Base-by-base conservation (phyloP, 2,797 vertebrate genomes). In the Heteromormyrus szaboi region DNA sequence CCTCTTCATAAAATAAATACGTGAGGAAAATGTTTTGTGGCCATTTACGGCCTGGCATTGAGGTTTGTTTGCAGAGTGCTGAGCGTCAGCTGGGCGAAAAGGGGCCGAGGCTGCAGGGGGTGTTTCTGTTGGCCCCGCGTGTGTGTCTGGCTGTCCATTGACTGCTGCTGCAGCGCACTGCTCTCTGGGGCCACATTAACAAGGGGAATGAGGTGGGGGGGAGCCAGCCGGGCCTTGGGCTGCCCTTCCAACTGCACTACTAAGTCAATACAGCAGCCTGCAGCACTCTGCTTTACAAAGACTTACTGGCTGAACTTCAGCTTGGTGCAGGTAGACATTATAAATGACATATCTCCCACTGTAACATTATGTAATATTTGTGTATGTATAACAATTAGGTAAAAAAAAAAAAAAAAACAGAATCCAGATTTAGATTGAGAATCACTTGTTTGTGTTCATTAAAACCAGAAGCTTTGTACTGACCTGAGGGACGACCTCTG, bases 101-200 rank as follows among this genome's bases (percentile, higher is more conserved):
- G 3, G 87, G 46, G 41, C 2, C n/a, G 14, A 14, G 44, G 17
- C 51, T 11, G 53, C 4, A 19, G 87, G 68, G 87, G 87, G 59
- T 88, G 76, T 37, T 88, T 83, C 37, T 88, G 53, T 88, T 54
- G 76, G 54, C 53, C 88, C 37, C 12, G 4, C 12, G 19, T 54
- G 46, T 19, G 25, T 50, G 19, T 85, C n/a, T 85, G 50, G 12
- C 33, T 46, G 48, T 88, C 68, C 51, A 56, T 83, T 83, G 48
- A 83, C 72, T 53, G 51, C 41, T 37, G 19, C 48, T 53, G 12
- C 4, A 53, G 87, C 1, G n/a, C 72, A 29, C 5, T 50, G 68
- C 87, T 46, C 50, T 81, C 44, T 68, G 68, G 68, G 72, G 33
- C 50, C 87, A n/a, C 19, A 25, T 22, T 19, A 25, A 17, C 50